These are phyloP conservation scores for Cotesia vestalis DNA, from an alignment of 1,140 invertebrate species.

Conservation along the genomic window DNA sequence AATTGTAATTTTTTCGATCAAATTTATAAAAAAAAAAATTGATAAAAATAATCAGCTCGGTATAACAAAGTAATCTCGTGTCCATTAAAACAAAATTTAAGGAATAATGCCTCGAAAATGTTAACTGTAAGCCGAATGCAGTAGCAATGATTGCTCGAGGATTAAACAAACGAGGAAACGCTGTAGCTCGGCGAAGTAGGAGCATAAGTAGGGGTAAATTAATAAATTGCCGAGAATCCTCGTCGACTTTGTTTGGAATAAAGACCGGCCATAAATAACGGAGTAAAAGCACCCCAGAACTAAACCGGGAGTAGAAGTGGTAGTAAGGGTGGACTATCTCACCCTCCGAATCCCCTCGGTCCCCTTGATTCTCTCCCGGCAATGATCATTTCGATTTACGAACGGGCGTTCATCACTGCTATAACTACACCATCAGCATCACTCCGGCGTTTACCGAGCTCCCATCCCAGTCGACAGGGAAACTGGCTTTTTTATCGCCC, in stretches of 20 bases:
- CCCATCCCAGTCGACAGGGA: neutral
- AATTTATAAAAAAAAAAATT: no score
- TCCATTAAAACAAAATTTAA: no score
- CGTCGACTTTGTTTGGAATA: conserved; percentile 51
- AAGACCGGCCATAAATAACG: conserved; percentile 60
- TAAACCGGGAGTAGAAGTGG: neutral
- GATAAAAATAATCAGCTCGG: no score
- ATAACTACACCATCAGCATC: neutral
- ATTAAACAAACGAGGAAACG: conserved; percentile 18
- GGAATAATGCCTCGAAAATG: neutral
- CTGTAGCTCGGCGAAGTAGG: conserved; percentile 20
- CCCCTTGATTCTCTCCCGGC: neutral
- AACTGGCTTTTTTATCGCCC: neutral
- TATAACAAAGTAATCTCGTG: no score
- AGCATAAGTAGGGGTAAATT: conserved; percentile 52
- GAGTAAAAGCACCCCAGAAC: conserved; percentile 34
- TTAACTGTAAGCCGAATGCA: conserved; percentile 28
- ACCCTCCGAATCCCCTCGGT: neutral
- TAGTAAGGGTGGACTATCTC: conserved; percentile 7
- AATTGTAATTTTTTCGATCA: no score
- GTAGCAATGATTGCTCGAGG: conserved; percentile 22
- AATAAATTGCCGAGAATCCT: conserved; percentile 61
- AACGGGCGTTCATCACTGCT: neutral
- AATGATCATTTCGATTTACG: conserved; percentile 22
- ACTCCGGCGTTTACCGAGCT: neutral